Base-by-base conservation (phyloP, 2,113 vertebrate genomes). In the Neogobius melanostomus region DNA sequence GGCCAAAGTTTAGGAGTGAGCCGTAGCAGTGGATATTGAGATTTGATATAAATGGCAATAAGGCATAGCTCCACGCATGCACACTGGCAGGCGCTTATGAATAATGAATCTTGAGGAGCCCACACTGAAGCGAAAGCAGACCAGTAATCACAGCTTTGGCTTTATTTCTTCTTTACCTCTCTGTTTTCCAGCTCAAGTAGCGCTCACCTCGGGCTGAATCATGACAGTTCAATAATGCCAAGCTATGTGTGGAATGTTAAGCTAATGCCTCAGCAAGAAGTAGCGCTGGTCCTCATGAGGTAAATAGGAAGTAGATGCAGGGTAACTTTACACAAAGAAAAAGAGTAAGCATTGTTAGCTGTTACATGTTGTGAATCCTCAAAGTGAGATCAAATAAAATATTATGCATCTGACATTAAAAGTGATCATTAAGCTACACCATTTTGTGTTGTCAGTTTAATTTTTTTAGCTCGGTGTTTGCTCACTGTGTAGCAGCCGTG, bases 161-260 rank as follows among this genome's bases (percentile, higher is more conserved):
- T 71, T 80, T 87, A 83, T 87, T 82, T 84, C 79, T 68, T 68
- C 80, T 81, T 85, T 89, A 79, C 81, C 80, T 86, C 60, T 64
- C 59, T 72, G 69, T 81, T 83, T 70, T 77, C 76, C 83, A 75
- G 64, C 83, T 68, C 74, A 17, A 82, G 70, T 74, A 76, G 76
- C 82, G 82, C 79, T 81, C 81, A 90, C 93, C 91, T 88, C 83
- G 47, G 90, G 92, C 87, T 82, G 66, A 87, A 89, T 86, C 77
- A 83, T 89, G 91, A 92, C 92, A 93, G 89, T 90, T 93, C 91
- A 93, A 92, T 93, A 92, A 92, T 87, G 83, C 87, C 72, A 86
- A 90, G 90, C 83, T 92, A 92, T 93, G 90, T 89, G 72, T 90
- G 90, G 93, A 93, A 94, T 94, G 91, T 91, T 81, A 86, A 85